Conservation (phyloP, 2,888 invertebrate genomes). For the Dynastes grantii region DNA sequence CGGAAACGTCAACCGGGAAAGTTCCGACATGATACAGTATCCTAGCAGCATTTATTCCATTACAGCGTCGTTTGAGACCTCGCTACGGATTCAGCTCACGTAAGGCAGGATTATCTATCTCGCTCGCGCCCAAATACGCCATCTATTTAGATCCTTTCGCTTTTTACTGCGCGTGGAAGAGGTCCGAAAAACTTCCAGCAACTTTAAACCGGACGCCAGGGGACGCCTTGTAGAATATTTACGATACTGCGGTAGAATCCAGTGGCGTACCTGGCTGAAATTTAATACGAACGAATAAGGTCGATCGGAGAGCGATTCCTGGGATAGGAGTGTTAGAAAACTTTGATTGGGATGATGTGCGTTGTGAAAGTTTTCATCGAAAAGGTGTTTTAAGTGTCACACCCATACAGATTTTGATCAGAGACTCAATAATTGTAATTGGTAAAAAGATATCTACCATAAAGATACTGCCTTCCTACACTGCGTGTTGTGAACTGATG, state of each 20-base stretch:
- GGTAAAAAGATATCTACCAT: too few relatives aligned
- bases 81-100: slow-evolving; percentile 20
- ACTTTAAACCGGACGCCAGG: slow-evolving; percentile 3
- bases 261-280: not conserved
- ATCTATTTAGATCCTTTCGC: not conserved
- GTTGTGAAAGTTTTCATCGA: too few relatives aligned
- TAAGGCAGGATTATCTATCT: not conserved
- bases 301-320: not conserved
- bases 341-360: too few relatives aligned
- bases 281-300: not conserved
- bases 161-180: not conserved
- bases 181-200: not conserved
- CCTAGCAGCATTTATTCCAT: slow-evolving; percentile 18
- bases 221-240: slow-evolving; percentile 1
- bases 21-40: slow-evolving; percentile 14
- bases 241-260: not conserved
- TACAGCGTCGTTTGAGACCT: not conserved
- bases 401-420: too few relatives aligned
- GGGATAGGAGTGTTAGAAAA: too few relatives aligned
- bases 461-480: too few relatives aligned
- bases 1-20: slow-evolving; percentile 35
- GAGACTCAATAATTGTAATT: too few relatives aligned
- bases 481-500: too few relatives aligned
- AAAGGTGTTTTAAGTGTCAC: too few relatives aligned
- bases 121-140: not conserved